These are phyloP conservation scores for Centropristis striata DNA, from an alignment of 2,113 vertebrate species.

Conservation along the genomic window DNA sequence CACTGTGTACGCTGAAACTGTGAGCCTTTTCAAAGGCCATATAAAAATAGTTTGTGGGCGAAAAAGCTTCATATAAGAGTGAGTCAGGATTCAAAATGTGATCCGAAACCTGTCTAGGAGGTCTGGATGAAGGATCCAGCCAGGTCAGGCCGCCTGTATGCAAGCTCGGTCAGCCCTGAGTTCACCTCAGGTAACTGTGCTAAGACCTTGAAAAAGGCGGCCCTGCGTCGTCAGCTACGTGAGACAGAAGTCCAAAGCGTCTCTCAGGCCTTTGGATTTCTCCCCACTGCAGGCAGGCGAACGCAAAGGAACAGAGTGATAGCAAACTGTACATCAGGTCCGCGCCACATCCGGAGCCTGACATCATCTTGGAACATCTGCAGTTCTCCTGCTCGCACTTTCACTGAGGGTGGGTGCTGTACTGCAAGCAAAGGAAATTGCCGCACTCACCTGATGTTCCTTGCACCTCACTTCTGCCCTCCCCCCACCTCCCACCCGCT, in stretches of 20 bases:
- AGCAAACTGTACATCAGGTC: slow-evolving; percentile 47
- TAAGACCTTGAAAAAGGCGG: slow-evolving; percentile 76
- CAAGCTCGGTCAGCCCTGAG: slow-evolving; percentile 46
- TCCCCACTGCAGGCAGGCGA: slow-evolving; percentile 47
- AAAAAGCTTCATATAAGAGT: slow-evolving; percentile 16
- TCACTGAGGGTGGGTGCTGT: slow-evolving; percentile 74
- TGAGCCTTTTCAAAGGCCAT: slow-evolving; percentile 18
- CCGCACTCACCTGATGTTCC: slow-evolving; percentile 88
- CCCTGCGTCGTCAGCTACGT: slow-evolving; percentile 41
- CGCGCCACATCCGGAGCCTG: slow-evolving; percentile 74
- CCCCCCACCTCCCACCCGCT: slow-evolving; percentile 58
- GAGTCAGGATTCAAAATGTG: slow-evolving; percentile 15
- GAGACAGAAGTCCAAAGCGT: slow-evolving; percentile 43
- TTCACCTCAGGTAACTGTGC: slow-evolving; percentile 80
- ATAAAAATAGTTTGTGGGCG: slow-evolving; percentile 44
- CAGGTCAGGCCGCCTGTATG: slow-evolving; percentile 13
- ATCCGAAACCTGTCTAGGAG: slow-evolving; percentile 8
- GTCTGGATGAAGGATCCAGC: slow-evolving; percentile 10
- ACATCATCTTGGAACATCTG: slow-evolving; percentile 85
- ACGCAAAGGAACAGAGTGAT: slow-evolving; percentile 17
- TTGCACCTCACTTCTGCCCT: slow-evolving; percentile 76
- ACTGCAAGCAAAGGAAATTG: slow-evolving; percentile 80
- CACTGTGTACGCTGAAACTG: slow-evolving; percentile 1
- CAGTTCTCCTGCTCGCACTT: slow-evolving; percentile 77
- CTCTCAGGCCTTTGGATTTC: slow-evolving; percentile 43